Base-by-base conservation (phyloP, 2,888 invertebrate species). In the Pogonocherus hispidulus region DNA sequence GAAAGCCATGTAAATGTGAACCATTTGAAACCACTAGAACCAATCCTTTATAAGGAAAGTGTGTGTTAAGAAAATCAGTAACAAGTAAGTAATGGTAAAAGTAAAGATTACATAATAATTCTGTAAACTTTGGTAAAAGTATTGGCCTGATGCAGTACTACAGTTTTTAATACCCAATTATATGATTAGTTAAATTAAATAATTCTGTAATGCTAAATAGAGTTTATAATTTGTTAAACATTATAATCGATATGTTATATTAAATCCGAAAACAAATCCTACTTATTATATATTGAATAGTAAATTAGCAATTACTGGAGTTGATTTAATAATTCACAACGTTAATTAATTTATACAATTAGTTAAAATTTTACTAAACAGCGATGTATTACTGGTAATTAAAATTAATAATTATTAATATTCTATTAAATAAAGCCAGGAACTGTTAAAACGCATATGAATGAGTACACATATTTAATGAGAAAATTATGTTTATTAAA, bases 291-390 rank as follows among this genome's bases (percentile, higher is more conserved):
- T 71, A 71, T 66, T 71, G 66, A 71, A 71, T 71, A 63, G 66
- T 66, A 20, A 66, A 71, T 69, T 63, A 60, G 49, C 68, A 72
- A 72, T 72, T 65, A 69, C 69, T 72, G 60, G 63, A 55, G 62
- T 57, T 66, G 64, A 69, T 71, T 69, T 56, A 69, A 67, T 67
- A 65, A 69, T 72, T 72, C 62, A 69, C 6, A 20, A 54, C 54
- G 37, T 32, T 63, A 66, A 67, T 72, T 64, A 69, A 69, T 67
- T 67, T 66, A 69, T 66, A 52, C 60, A 67, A 60, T 66, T 51
- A n/a, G 66, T 27, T 59, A 63, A 60, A 67, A 65, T 63, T 46
- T n/a, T 46, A 47, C 52, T 41, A 37, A 63, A 66, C 55, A 57
- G 37, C 6, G 35, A 56, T 65, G 57, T 35, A 46, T 51, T 62